These are phyloP conservation scores for Echeneis naucrates DNA, from an alignment of 2,797 vertebrate genomes.

Conservation along the genomic window DNA sequence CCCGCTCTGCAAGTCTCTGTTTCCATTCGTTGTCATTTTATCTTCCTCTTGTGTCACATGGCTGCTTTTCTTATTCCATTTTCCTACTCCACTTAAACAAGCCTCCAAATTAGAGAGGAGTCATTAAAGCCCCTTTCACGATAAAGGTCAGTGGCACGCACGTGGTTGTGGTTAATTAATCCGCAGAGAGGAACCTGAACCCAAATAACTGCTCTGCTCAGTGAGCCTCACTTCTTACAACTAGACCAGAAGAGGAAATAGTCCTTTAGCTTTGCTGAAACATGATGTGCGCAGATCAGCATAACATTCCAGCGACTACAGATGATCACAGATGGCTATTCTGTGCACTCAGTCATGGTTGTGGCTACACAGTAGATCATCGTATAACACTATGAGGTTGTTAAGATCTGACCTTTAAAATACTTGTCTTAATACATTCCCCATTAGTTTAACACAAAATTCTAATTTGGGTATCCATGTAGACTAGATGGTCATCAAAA, in stretches of 20 bases:
- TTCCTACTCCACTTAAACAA: not conserved
- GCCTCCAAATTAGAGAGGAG: not conserved
- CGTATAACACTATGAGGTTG: too few species aligned
- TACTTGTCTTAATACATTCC: not conserved
- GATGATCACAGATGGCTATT: too few species aligned
- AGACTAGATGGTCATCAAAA: not conserved
- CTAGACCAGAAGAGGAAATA: conserved; percentile 28
- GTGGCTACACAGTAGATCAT: too few species aligned
- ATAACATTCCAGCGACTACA: not conserved
- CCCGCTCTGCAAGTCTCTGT: conserved; percentile 32
- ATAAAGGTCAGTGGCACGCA: conserved; percentile 27
- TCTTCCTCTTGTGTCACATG: not conserved
- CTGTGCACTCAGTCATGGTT: too few species aligned
- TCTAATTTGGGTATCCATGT: not conserved
- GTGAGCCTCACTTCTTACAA: conserved; percentile 39
- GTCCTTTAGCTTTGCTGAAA: conserved; percentile 3
- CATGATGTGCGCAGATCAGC: not conserved
- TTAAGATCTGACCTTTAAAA: not conserved
- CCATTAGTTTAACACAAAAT: too few species aligned
- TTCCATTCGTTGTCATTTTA: conserved; percentile 26
- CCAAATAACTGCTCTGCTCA: conserved; percentile 57
- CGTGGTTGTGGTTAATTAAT: conserved; percentile 40
- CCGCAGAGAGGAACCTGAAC: conserved; percentile 45
- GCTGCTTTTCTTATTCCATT: not conserved
- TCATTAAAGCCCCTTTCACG: conserved; percentile 35